phyloP scores from a whole-genome alignment of 35 echinoderm and acorn worm genomes.

The Nesometra sesokonis region DNA sequence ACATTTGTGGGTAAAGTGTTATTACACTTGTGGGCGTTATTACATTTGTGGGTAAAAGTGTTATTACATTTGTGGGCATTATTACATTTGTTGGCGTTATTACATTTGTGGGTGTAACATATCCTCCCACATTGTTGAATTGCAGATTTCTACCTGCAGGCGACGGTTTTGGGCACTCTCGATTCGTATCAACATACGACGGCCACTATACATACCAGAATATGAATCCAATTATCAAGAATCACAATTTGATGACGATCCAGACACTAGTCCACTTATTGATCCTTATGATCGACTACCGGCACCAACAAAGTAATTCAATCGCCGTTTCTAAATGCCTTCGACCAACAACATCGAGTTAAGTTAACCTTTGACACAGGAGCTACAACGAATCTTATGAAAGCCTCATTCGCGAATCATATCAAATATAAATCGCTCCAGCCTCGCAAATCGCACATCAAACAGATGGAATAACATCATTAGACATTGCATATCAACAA shows the following conservation, averaged over 20 bases:
- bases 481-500: not conserved
- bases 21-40: too few relatives aligned
- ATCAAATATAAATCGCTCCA: not conserved
- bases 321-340: not conserved
- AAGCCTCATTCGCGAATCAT: not conserved
- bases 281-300: not conserved
- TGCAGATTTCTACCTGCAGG: not conserved
- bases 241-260: not conserved
- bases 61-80: too few relatives aligned
- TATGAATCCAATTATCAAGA: not conserved
- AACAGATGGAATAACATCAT: not conserved
- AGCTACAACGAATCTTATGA: not conserved
- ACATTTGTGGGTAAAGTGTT: too few relatives aligned
- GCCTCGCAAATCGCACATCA: conserved; percentile 2
- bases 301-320: not conserved
- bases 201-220: not conserved
- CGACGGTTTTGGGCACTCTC: not conserved
- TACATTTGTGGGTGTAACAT: too few relatives aligned
- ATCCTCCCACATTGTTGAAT: not conserved
- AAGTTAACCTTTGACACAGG: not conserved
- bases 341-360: not conserved
- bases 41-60: too few relatives aligned
- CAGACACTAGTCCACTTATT: not conserved
- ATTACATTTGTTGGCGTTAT: too few relatives aligned
- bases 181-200: not conserved